Percentiles rank a stretch among this genome's conserved stretches.
These are phyloP conservation scores for Pseudocheirus occidentalis DNA, from an alignment of 2,797 vertebrate genomes.

Conservation along the genomic window DNA sequence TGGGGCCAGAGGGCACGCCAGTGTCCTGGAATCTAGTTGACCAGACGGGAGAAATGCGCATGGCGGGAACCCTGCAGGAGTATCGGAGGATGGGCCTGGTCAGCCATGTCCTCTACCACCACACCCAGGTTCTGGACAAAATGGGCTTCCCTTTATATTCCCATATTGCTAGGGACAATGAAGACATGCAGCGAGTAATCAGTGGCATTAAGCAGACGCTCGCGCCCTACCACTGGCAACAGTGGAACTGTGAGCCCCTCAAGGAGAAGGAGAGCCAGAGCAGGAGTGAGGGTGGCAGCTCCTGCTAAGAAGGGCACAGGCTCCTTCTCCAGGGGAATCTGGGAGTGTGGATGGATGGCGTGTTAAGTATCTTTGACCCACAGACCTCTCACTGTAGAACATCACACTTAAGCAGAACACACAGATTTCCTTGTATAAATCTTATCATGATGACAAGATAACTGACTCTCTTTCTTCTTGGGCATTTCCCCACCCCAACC, in stretches of 20 bases:
- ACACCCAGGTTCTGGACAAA: not conserved
- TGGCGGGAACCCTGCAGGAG: not conserved
- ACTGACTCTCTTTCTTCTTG: not conserved
- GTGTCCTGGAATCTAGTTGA: not conserved
- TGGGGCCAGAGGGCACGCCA: not conserved
- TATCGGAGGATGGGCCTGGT: not conserved
- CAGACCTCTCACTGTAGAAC: not conserved
- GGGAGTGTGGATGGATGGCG: not conserved
- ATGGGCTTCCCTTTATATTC: not conserved
- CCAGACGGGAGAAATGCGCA: not conserved
- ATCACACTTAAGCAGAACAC: not conserved
- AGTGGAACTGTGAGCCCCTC: not conserved
- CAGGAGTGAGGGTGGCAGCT: not conserved
- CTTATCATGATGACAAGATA: not conserved
- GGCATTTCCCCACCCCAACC: no score
- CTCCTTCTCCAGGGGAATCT: not conserved
- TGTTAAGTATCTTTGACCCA: not conserved
- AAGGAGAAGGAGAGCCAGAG: not conserved
- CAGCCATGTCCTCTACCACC: not conserved
- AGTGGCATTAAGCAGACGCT: rapidly evolving
- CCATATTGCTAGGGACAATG: not conserved
- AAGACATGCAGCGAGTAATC: not conserved
- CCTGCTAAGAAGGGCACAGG: not conserved
- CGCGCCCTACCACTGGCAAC: not conserved
- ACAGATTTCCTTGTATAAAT: not conserved